These are phyloP conservation scores for Cheirogaleus medius DNA, from an alignment of 2,113 vertebrate species.

Conservation along the genomic window DNA sequence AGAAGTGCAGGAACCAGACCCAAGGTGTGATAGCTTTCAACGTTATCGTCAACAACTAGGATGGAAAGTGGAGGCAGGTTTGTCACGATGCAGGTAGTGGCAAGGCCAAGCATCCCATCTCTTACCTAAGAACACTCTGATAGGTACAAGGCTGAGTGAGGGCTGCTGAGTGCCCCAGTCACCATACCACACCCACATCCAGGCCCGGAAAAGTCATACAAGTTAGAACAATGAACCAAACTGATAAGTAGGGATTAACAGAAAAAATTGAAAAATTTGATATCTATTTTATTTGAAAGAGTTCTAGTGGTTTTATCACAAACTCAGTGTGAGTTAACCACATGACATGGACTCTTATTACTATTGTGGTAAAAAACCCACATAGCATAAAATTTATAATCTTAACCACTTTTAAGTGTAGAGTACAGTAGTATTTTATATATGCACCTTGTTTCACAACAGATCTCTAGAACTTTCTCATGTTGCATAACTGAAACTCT, in stretches of 20 bases:
- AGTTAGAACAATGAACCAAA: not conserved
- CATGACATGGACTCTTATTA: not conserved
- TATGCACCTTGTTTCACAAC: not conserved
- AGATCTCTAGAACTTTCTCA: not conserved
- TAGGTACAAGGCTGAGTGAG: not conserved
- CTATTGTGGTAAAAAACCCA: not conserved
- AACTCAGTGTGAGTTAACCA: not conserved
- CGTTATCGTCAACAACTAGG: not conserved
- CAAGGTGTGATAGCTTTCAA: not conserved
- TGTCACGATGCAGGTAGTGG: not conserved
- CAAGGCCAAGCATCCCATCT: not conserved
- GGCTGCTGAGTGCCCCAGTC: not conserved
- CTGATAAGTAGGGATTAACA: not conserved
- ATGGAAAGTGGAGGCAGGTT: not conserved
- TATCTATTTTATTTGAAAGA: not conserved
- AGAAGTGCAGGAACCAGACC: not conserved
- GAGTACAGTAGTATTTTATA: not conserved
- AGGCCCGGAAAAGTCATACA: not conserved
- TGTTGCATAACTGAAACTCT: not conserved
- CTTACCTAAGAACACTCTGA: too few species aligned
- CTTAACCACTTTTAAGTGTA: not conserved
- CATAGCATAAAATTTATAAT: not conserved
- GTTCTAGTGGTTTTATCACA: not conserved
- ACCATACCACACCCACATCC: not conserved
- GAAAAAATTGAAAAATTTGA: not conserved